phyloP scores from a whole-genome alignment of 2,888 invertebrate genomes.

The Pantelozetes paolii region DNA sequence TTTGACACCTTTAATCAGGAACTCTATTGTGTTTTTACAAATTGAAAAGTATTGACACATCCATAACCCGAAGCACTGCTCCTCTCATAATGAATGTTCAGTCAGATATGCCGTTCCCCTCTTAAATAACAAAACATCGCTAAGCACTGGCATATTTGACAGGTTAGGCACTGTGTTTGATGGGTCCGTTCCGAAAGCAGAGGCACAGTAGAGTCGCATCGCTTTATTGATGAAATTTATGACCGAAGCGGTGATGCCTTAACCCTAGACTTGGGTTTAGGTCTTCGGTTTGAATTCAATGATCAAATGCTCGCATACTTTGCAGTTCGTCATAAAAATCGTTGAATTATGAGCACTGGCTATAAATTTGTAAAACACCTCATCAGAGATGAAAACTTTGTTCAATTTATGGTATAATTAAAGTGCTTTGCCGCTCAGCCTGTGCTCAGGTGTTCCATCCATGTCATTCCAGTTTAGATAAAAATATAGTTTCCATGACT shows the following conservation, averaged over 20 bases:
- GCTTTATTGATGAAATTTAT: slow-evolving; percentile 23
- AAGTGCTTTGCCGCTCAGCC: not conserved
- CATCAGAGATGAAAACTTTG: not conserved
- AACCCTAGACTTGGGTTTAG: slow-evolving; percentile 1
- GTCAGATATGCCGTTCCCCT: too few species aligned
- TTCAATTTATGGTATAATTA: slow-evolving; percentile 10
- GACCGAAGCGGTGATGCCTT: not conserved
- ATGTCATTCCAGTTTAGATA: not conserved
- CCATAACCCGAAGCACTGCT: too few species aligned
- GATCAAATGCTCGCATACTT: not conserved
- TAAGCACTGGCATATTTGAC: not conserved
- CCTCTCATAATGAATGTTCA: too few species aligned
- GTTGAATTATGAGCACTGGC: slow-evolving; percentile 1
- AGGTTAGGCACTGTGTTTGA: slow-evolving; percentile 13
- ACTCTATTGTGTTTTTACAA: too few species aligned
- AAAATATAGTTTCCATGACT: not conserved
- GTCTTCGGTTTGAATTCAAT: not conserved
- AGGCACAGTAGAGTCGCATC: slow-evolving; percentile 13
- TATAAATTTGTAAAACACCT: slow-evolving; percentile 36
- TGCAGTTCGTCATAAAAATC: slow-evolving; percentile 7
- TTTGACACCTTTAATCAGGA: too few species aligned
- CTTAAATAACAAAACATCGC: not conserved
- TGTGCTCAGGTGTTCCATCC: not conserved
- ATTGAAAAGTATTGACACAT: too few species aligned
- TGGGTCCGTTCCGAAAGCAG: slow-evolving; percentile 19